Conservation (phyloP, 1,140 invertebrate species). For the Ladona fulva region DNA sequence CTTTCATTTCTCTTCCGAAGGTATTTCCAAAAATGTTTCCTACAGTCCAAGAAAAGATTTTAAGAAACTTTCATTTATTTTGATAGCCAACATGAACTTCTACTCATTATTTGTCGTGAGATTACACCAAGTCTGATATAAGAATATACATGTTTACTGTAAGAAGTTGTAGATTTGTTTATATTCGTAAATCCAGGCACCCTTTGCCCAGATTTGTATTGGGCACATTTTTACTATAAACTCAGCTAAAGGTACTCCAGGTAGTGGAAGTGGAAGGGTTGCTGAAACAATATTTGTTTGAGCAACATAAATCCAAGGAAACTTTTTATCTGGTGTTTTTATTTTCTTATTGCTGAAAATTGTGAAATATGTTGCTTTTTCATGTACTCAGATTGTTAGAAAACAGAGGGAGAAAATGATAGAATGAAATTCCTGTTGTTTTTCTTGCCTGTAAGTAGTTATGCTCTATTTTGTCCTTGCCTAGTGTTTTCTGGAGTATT, state of each 20-base stretch:
- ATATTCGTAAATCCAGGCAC: neutral
- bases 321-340: neutral
- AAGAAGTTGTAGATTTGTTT: neutral
- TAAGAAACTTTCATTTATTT: too few species aligned
- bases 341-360: neutral
- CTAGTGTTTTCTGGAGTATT: neutral
- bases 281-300: too few species aligned
- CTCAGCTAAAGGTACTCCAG: too few species aligned
- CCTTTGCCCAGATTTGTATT: neutral
- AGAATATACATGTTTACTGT: neutral
- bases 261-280: too few species aligned
- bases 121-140: neutral
- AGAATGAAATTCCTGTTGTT: neutral
- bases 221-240: neutral
- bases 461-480: neutral
- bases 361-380: conserved; percentile 2
- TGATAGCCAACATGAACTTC: neutral
- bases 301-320: too few species aligned
- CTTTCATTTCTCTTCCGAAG: too few species aligned
- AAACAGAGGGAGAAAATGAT: neutral
- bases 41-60: too few species aligned
- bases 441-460: neutral
- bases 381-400: neutral
- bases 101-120: neutral
- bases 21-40: too few species aligned